phyloP scores from a whole-genome alignment of 2,113 vertebrate genomes.

The Fregetta grallaria region DNA sequence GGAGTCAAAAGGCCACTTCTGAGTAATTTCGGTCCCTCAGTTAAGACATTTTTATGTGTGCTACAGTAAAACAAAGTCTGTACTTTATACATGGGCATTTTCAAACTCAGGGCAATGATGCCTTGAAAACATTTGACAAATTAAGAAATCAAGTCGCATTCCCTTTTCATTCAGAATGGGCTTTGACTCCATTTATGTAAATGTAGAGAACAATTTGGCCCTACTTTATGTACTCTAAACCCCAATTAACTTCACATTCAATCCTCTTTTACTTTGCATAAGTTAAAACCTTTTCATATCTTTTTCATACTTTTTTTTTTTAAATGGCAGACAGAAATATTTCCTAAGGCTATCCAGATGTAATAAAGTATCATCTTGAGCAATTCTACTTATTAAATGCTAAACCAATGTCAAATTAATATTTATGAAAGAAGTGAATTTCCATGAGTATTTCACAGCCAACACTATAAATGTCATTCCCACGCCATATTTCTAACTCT shows the following conservation, averaged over 20 bases:
- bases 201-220: neutral
- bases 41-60: neutral
- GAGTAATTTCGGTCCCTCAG: neutral
- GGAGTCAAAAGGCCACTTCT: neutral
- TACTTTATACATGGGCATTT: neutral
- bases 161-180: neutral
- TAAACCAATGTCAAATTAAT: conserved; percentile 1
- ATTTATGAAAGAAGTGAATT: conserved; percentile 1
- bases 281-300: neutral
- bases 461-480: neutral
- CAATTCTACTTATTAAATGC: conserved; percentile 14
- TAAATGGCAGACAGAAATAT: neutral
- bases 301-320: neutral
- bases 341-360: neutral
- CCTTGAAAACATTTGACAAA: neutral
- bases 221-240: neutral
- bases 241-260: neutral
- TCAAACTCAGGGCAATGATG: neutral
- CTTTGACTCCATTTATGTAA: neutral
- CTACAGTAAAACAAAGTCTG: neutral
- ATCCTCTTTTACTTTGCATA: neutral
- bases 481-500: neutral
- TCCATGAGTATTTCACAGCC: neutral
- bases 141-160: neutral
- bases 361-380: conserved; percentile 17